Base-by-base conservation (phyloP, 1,140 invertebrate genomes). In the Phymorhynchus buccinoides region DNA sequence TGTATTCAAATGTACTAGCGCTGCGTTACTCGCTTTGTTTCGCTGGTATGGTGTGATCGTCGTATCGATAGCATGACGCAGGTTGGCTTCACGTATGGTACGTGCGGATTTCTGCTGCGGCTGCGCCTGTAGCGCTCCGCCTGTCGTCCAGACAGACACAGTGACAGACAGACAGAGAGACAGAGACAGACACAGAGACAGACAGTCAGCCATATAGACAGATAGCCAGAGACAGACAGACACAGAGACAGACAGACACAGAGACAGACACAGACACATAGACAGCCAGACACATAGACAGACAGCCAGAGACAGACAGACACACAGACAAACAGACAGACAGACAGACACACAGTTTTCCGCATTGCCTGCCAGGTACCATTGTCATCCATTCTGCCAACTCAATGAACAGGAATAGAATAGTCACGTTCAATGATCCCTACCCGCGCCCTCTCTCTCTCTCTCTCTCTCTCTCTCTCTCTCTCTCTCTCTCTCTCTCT, bases 401-500 rank as follows among this genome's bases (percentile, higher is more conserved):
- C n/a, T n/a, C n/a, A n/a, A n/a, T n/a, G n/a, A n/a, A n/a, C n/a
- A n/a, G n/a, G n/a, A n/a, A n/a, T n/a, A n/a, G n/a, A n/a, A n/a
- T n/a, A n/a, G n/a, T n/a, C n/a, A n/a, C n/a, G n/a, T n/a, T n/a
- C n/a, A n/a, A n/a, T n/a, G n/a, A n/a, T 48, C 44, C 44, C 44
- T 48, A 9, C 44, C 44, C 44, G 6, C 44, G 44, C 44, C 18
- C 44, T 48, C 18, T 48, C 44, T 48, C 44, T 44, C 79, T n/a
- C 52, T 52, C 9, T 66, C 93, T 98, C 97, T 90, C 97, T 94
- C 85, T 95, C 94, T n/a, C n/a, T n/a, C 0, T 97, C 91, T n/a
- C 97, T 89, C 79, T 95, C 92, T 66, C 6, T 92, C 92, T 85
- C 94, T 92, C n/a, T 89, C 86, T 75, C 88, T 80, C 37, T 88